These are phyloP conservation scores for Falco berigora DNA, from an alignment of 2,797 vertebrate genomes.

Conservation along the genomic window DNA sequence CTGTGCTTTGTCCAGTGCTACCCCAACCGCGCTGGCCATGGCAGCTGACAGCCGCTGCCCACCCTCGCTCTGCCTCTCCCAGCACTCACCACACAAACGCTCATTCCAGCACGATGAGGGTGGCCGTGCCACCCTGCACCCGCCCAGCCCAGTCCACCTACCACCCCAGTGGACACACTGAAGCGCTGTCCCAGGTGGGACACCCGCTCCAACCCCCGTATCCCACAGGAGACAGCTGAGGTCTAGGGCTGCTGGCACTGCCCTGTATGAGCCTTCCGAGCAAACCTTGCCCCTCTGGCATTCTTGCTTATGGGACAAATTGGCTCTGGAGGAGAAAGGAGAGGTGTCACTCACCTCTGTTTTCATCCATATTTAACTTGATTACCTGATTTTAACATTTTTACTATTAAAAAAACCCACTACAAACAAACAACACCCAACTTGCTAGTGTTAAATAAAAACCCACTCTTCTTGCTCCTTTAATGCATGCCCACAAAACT, in stretches of 20 bases:
- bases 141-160: not conserved
- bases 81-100: accelerated
- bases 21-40: not conserved
- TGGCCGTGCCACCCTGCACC: not conserved
- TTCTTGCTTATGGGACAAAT: not conserved
- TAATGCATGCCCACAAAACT: not conserved
- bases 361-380: not conserved
- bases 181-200: not conserved
- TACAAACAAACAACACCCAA: accelerated
- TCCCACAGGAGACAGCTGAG: accelerated
- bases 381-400: not conserved
- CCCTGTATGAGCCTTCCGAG: not conserved
- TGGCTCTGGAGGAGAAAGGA: not conserved
- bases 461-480: not conserved
- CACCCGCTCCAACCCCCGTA: not conserved
- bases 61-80: not conserved
- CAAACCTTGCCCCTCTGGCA: not conserved
- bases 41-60: not conserved
- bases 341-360: not conserved
- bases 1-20: not conserved
- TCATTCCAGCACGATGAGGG: accelerated
- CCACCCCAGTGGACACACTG: accelerated
- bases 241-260: not conserved
- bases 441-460: not conserved
- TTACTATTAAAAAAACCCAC: not conserved